A percentile compares a stretch with the other conserved stretches of the same genome.
Conservation (phyloP, 2,888 invertebrate species). For the Griposia aprilina region DNA sequence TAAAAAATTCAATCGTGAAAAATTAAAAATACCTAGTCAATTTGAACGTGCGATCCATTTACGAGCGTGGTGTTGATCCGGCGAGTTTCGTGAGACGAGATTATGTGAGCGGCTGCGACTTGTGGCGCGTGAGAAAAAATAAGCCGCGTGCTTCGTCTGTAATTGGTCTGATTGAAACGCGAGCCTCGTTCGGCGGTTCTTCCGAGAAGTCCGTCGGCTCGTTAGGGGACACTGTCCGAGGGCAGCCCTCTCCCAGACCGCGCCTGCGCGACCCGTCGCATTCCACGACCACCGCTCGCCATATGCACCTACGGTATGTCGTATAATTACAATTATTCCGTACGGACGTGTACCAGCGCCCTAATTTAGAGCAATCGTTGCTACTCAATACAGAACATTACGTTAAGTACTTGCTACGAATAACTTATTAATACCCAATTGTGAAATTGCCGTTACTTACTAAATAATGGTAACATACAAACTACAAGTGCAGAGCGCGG, state of each 20-base stretch:
- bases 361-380: conserved; percentile 52
- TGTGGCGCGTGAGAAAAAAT: conserved; percentile 82
- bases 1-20: conserved; percentile 73
- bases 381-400: conserved; percentile 6
- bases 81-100: conserved; percentile 66
- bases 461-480: conserved; percentile 53
- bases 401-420: conserved; percentile 25
- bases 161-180: conserved; percentile 90
- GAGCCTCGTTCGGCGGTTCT: conserved; percentile 81
- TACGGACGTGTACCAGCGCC: conserved; percentile 37
- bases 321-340: conserved; percentile 65
- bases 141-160: conserved; percentile 83
- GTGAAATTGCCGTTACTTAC: conserved; percentile 63
- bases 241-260: conserved; percentile 72
- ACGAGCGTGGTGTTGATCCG: conserved; percentile 59
- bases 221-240: conserved; percentile 85
- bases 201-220: conserved; percentile 86
- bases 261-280: conserved; percentile 71
- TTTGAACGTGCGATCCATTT: conserved; percentile 74
- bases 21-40: conserved; percentile 71
- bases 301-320: conserved; percentile 54
- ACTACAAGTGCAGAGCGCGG: conserved; percentile 68
- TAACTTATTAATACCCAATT: conserved; percentile 48
- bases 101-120: conserved; percentile 64
- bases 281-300: conserved; percentile 69